phyloP scores from a whole-genome alignment of 2,888 invertebrate genomes.

The Formica aserva region DNA sequence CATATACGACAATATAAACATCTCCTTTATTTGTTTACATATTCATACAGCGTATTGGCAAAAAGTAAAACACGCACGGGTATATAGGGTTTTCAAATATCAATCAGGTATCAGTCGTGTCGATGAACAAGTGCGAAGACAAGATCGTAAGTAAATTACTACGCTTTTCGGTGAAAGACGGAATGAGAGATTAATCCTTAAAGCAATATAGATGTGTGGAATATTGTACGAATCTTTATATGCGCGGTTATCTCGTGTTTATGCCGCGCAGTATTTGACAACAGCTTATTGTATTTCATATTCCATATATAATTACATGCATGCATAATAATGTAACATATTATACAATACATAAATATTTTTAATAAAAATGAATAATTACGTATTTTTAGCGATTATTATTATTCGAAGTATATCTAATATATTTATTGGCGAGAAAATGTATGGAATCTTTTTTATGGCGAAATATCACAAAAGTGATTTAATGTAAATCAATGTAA shows the following conservation, averaged over 20 bases:
- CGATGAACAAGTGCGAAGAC: background rate
- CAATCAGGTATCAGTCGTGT: background rate
- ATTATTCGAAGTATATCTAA: background rate
- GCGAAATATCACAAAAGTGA: background rate
- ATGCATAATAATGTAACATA: background rate
- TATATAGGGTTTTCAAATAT: background rate
- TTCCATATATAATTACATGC: background rate
- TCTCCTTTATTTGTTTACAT: background rate
- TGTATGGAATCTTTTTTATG: background rate
- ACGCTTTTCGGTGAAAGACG: background rate
- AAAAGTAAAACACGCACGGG: background rate
- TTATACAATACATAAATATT: background rate
- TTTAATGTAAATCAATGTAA: background rate
- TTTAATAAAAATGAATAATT: background rate
- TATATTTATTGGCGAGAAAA: background rate
- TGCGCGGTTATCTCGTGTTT: background rate
- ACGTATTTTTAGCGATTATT: background rate
- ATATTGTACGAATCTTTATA: background rate
- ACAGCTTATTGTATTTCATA: background rate
- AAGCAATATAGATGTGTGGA: background rate
- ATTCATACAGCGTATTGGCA: background rate
- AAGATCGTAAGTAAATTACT: background rate
- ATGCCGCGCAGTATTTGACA: background rate
- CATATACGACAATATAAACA: background rate
- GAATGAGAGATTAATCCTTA: background rate